Conservation (phyloP, 1,140 invertebrate genomes). For the Idris sp. region DNA sequence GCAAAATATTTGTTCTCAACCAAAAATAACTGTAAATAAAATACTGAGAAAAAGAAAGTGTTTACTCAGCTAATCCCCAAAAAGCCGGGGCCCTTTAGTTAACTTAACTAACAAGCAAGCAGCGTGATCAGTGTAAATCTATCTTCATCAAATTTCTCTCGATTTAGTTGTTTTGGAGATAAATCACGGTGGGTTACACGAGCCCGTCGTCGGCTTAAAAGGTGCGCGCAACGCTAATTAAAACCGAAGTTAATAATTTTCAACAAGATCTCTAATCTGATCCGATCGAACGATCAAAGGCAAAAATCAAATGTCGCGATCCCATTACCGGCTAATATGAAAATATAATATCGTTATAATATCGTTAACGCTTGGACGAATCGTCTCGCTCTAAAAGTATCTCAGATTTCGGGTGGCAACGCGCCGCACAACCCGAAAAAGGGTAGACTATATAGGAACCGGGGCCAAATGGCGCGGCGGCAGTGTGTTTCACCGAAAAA, state of each 20-base stretch:
- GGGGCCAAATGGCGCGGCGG: conserved; percentile 35
- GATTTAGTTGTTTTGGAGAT: conserved; percentile 43
- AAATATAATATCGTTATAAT: conserved; percentile 52
- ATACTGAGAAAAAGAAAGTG: too few species aligned
- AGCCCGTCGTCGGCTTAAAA: conserved; percentile 29
- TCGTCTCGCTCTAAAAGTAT: conserved; percentile 55
- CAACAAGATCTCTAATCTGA: conserved; percentile 49
- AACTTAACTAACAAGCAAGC: too few species aligned
- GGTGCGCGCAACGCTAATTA: conserved; percentile 55
- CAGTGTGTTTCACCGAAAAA: conserved; percentile 20
- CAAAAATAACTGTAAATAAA: too few species aligned
- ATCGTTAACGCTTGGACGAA: conserved; percentile 56
- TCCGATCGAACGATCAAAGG: conserved; percentile 58
- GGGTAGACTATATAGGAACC: conserved; percentile 36
- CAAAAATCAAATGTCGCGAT: conserved; percentile 53
- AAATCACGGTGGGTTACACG: conserved; percentile 43
- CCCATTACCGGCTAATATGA: conserved; percentile 51
- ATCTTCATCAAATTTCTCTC: conserved; percentile 39
- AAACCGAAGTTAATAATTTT: conserved; percentile 56
- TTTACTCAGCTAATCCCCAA: too few species aligned
- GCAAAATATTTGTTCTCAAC: too few species aligned
- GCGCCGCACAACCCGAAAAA: conserved; percentile 18
- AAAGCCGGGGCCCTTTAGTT: too few species aligned
- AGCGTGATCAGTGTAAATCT: conserved; percentile 36
- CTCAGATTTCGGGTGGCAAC: conserved; percentile 47